Evolutionary conservation across 2,888 invertebrate species (phyloP), one percentile per base, ranked within the genome.

Genomic region (Mesorhabditis spiculigera): DNA sequence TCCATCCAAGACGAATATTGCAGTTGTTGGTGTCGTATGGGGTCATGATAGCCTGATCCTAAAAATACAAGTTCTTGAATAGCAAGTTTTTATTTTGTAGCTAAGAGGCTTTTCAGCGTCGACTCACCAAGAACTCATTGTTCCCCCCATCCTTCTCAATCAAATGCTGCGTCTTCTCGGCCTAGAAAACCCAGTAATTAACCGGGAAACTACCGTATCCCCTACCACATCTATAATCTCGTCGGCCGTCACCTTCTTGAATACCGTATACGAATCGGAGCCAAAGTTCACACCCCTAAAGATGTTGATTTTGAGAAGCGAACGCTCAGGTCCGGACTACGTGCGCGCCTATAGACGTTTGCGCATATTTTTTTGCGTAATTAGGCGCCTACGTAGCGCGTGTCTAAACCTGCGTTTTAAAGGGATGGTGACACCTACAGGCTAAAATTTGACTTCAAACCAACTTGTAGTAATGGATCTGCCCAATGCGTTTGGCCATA

Each of bases 1-100:
- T 50, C 58, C 58, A 50, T 50, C 58, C 58, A n/a, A 50, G 58
- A 50, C 58, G 58, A 50, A 50, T 50, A n/a, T 50, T 50, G 58
- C 58, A 50, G n/a, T 50, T 50, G 58, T 50, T 50, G 8, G 58
- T 50, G 58, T 50, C 58, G n/a, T 50, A 50, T n/a, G 58, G 58
- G 58, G 10, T 50, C 58, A 50, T 50, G 58, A 50, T 50, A 50
- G 58, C 58, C 58, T 50, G 58, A 50, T 50, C 58, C 58, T 50
- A n/a, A 50, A 50, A 50, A 50, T 50, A 50, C n/a, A 13, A 10
- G 58, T 13, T 50, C 8, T 50, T 50, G 58, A 50, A 50, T 13
- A 50, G 8, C 58, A 13, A 50, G 3, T 10, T n/a, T 50, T 50
- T 13, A 50, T n/a, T 50, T 50, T 50, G 58, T 50, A 50, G n/a